phyloP scores from a whole-genome alignment of 2,888 invertebrate genomes.

The Calameuta idolon region DNA sequence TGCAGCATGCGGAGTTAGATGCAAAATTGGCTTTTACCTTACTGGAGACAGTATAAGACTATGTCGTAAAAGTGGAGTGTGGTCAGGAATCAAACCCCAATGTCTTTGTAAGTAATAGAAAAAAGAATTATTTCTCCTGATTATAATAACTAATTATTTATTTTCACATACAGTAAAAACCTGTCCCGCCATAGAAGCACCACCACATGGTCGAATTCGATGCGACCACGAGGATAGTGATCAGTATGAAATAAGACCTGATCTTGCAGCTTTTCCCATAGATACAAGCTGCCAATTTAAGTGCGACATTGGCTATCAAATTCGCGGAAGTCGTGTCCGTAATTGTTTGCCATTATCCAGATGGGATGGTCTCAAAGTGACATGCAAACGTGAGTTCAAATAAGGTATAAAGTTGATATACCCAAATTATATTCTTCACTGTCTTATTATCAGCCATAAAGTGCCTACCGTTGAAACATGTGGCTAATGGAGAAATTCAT shows the following conservation, averaged over 20 bases:
- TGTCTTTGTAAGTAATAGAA: conserved; percentile 71
- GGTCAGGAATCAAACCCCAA: conserved; percentile 75
- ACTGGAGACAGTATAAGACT: conserved; percentile 71
- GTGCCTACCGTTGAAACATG: conserved; percentile 69
- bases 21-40: conserved; percentile 74
- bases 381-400: conserved; percentile 72
- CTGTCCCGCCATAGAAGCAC: conserved; percentile 71
- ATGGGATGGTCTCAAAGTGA: conserved; percentile 77
- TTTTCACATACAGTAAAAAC: conserved; percentile 70
- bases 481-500: conserved; percentile 70
- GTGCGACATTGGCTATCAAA: conserved; percentile 74
- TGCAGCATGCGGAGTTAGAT: conserved; percentile 78
- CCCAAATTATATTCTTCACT: conserved; percentile 8
- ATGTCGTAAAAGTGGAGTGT: conserved; percentile 74
- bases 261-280: conserved; percentile 67
- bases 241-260: conserved; percentile 56
- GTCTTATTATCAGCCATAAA: conserved; percentile 58
- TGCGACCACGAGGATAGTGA: conserved; percentile 68
- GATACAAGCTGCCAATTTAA: conserved; percentile 76
- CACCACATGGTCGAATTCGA: conserved; percentile 71
- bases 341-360: conserved; percentile 76
- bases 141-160: background rate
- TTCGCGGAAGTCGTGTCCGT: conserved; percentile 74
- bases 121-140: background rate
- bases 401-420: background rate